Evolutionary conservation across 2,797 vertebrate genomes (phyloP), one percentile per base, ranked within the genome.

Genomic region (Xiphophorus birchmanni): DNA sequence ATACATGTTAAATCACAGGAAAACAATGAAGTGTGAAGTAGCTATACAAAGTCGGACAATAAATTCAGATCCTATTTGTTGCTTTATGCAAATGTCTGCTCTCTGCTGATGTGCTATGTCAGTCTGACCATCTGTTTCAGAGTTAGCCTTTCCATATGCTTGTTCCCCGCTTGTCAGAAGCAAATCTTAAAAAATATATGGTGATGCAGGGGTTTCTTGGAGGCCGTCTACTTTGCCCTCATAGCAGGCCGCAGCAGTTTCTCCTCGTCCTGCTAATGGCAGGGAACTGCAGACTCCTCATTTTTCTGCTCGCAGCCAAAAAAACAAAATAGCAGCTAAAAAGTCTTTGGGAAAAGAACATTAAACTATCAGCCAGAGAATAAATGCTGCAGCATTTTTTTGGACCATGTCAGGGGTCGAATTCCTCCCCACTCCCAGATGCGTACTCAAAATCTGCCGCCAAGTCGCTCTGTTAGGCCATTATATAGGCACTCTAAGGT

Each of bases 391-490:
- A 91, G 90, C 91, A 89, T 91, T 88, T 92, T 90, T 89, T 93
- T 89, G 88, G 87, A 86, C 80, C 37, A 81, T 94, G 94, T 95
- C 92, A 93, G 80, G 79, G 95, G 93, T 94, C 82, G 56, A 91
- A 95, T 95, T 94, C 93, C 80, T 93, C 82, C 73, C 40, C 80
- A 89, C 77, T 95, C 93, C 94, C 94, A 90, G 87, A 93, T 91
- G 94, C 84, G 91, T 87, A 93, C 84, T 94, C 82, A 90, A 50
- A 69, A 79, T 84, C 83, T 69, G 84, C 86, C 80, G 86, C 88
- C 91, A 92, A 91, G 84, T 86, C 23, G 82, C 79, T 88, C 84
- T 73, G 84, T 93, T 86, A 80, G 88, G 86, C 88, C 87, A 80
- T 89, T 88, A 88, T 91, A 84, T 85, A 90, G 72, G 60, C 58